Evolutionary conservation across 30 jellyfish, hydroid and myxozoan species (phyloP).

Genomic region (Chironex yamaguchii): DNA sequence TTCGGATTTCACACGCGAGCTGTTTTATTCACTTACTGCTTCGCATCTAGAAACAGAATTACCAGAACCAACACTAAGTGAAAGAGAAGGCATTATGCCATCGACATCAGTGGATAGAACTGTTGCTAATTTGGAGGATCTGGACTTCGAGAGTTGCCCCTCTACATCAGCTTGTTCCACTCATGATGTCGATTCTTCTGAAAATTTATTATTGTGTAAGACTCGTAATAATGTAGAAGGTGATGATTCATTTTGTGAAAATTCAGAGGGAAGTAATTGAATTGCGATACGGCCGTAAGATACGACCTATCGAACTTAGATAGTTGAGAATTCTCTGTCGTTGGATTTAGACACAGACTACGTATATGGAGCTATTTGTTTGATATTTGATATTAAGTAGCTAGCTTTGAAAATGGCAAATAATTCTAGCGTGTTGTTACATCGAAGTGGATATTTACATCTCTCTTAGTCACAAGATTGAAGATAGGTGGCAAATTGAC

Average conservation of each 20-base stretch:
- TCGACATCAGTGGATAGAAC: not conserved
- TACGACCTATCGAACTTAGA: not conserved
- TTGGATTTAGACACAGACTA: not conserved
- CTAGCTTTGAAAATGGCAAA: not conserved
- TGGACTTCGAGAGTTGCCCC: not conserved
- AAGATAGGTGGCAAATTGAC: no score
- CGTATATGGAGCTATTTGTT: not conserved
- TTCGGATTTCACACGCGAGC: not conserved
- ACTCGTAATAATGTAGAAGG: not conserved
- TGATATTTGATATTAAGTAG: not conserved
- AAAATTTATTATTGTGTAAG: not conserved
- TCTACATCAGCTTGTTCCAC: not conserved
- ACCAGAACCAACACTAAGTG: not conserved
- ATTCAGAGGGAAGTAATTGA: not conserved
- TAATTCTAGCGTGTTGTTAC: no score
- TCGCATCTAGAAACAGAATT: not conserved
- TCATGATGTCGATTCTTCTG: not conserved
- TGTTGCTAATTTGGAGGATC: no score
- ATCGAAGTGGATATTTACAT: no score
- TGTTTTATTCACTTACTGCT: not conserved
- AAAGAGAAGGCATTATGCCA: not conserved
- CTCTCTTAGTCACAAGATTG: no score
- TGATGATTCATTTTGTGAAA: not conserved
- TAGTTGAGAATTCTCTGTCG: not conserved
- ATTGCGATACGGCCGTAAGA: not conserved